Evolutionary conservation across 2,888 invertebrate genomes (phyloP).

Genomic region (Orgyia antiqua): DNA sequence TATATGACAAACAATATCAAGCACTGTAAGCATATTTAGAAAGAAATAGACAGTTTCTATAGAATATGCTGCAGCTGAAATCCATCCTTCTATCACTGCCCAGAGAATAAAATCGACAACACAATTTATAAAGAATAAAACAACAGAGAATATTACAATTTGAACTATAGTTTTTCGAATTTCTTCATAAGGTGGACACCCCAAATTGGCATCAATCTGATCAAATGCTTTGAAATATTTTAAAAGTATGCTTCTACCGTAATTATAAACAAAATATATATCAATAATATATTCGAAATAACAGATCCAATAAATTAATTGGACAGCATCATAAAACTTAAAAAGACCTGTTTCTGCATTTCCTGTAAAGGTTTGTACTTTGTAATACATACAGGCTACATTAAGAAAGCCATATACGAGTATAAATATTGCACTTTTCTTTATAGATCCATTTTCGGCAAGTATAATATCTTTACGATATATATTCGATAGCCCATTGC

Average conservation of each 20-base stretch:
- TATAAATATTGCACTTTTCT: conserved; percentile 6
- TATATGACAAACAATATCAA: conserved; percentile 21
- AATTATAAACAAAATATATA: conserved; percentile 20
- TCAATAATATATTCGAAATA: conserved; percentile 24
- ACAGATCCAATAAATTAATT: conserved; percentile 15
- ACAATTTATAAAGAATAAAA: background rate
- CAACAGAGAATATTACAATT: background rate
- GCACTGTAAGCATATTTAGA: conserved; percentile 16
- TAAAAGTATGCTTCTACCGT: conserved; percentile 8
- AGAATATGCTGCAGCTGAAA: conserved; percentile 6
- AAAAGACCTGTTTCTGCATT: background rate
- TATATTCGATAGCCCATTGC: conserved; percentile 14
- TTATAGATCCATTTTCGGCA: conserved; percentile 6
- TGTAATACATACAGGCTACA: conserved; percentile 8
- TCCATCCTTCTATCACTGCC: conserved; percentile 7
- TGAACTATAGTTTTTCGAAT: conserved; percentile 1
- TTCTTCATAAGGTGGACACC: conserved; percentile 1
- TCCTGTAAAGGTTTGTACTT: conserved; percentile 6
- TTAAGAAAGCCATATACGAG: conserved; percentile 7
- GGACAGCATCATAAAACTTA: conserved; percentile 16
- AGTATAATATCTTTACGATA: conserved; percentile 4
- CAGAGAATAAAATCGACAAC: conserved; percentile 1
- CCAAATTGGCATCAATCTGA: conserved; percentile 6
- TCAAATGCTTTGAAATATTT: conserved; percentile 4
- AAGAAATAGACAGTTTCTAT: conserved; percentile 25